A percentile compares a stretch with the other conserved stretches of the same genome.
Evolutionary conservation across 2,888 invertebrate species (phyloP).

Genomic region (Lucinisca nassula): DNA sequence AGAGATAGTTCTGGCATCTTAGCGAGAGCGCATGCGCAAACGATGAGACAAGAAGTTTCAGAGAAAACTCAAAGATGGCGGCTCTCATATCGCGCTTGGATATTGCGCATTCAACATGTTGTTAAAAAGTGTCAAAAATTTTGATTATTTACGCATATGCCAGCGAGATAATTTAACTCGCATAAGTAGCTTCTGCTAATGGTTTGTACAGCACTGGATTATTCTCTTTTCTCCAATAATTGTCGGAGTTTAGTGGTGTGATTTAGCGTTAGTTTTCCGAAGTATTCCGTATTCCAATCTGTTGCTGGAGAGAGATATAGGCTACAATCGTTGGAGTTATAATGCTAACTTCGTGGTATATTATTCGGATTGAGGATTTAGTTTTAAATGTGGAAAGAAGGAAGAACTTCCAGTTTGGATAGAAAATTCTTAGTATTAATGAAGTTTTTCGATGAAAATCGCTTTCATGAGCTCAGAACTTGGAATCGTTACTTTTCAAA

Average conservation of each 20-base stretch:
- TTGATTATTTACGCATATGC: conserved; percentile 13
- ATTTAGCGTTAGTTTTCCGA: conserved; percentile 9
- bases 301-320: background rate
- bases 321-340: background rate
- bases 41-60: background rate
- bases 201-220: background rate
- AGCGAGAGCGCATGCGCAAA: background rate
- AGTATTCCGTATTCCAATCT: too few species aligned
- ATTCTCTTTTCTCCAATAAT: conserved; percentile 7
- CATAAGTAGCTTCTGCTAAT: background rate
- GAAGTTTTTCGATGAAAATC: conserved; percentile 19
- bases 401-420: background rate
- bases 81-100: background rate
- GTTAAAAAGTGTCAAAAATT: background rate
- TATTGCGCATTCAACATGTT: conserved; percentile 10
- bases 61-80: background rate
- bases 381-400: background rate
- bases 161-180: conserved; percentile 1
- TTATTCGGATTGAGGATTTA: background rate
- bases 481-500: background rate
- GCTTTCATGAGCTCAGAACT: conserved; percentile 4
- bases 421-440: background rate
- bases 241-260: conserved; percentile 1
- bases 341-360: background rate
- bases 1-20: conserved; percentile 6